Evolutionary conservation across 2,797 vertebrate genomes (phyloP).

Genomic region (Podarcis siculus): DNA sequence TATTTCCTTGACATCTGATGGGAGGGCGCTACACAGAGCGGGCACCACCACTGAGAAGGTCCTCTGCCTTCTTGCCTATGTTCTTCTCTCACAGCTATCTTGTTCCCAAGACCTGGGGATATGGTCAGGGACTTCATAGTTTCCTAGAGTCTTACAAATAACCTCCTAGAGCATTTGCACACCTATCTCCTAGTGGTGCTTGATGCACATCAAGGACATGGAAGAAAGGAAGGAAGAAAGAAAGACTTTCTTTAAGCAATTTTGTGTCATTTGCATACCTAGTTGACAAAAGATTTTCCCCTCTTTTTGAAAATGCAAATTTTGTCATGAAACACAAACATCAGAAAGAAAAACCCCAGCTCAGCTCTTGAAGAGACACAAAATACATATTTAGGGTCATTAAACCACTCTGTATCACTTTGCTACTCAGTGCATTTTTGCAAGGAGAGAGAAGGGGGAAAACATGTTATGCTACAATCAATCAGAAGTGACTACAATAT

Average conservation of each 20-base stretch:
- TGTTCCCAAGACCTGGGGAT: neutral
- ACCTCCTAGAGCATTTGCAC: neutral
- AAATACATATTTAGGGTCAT: constrained; percentile 1
- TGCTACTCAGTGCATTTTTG: neutral
- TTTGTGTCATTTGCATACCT: neutral
- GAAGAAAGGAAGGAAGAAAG: neutral
- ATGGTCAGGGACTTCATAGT: neutral
- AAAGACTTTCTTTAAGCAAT: neutral
- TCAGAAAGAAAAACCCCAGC: neutral
- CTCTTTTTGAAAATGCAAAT: constrained; percentile 9
- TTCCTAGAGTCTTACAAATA: neutral
- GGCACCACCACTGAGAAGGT: no score
- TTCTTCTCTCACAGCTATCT: neutral
- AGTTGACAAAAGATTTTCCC: neutral
- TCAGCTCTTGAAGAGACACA: neutral
- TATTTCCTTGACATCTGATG: no score
- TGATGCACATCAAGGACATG: neutral
- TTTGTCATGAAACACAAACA: neutral
- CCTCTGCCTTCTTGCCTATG: no score
- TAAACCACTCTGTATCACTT: neutral
- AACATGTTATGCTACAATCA: neutral
- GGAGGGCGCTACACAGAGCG: no score
- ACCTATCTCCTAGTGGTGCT: neutral
- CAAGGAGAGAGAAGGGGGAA: neutral
- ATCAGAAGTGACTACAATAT: constrained; percentile 10